phyloP scores from a whole-genome alignment of 1,140 invertebrate species.

The Antheraea mylitta region DNA sequence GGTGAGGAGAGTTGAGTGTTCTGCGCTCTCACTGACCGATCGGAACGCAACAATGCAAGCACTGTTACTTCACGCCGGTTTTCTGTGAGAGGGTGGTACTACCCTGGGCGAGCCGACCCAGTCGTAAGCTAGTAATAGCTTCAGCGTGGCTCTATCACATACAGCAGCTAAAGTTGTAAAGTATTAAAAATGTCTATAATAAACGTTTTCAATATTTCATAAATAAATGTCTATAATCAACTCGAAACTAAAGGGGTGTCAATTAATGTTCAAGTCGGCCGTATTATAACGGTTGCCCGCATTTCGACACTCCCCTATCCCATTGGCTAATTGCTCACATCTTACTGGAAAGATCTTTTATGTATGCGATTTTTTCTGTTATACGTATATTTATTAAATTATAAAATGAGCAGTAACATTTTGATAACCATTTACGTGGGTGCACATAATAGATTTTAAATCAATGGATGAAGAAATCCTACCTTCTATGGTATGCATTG shows the following conservation, averaged over 20 bases:
- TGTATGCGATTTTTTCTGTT: slow-evolving; percentile 20
- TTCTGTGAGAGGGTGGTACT: too few relatives aligned
- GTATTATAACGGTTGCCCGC: slow-evolving; percentile 70
- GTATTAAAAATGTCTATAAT: too few relatives aligned
- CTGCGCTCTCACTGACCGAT: too few relatives aligned
- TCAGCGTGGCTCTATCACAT: too few relatives aligned
- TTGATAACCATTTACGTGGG: slow-evolving; percentile 2
- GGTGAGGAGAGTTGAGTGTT: too few relatives aligned
- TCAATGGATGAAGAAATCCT: neutral
- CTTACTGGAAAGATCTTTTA: slow-evolving; percentile 36
- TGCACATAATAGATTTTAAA: neutral
- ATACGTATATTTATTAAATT: neutral
- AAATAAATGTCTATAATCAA: neutral
- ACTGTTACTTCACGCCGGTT: too few relatives aligned
- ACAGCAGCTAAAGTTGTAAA: too few relatives aligned
- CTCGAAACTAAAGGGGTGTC: slow-evolving; percentile 13
- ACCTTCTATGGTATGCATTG: slow-evolving; percentile 20
- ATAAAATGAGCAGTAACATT: neutral
- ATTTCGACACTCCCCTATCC: slow-evolving; percentile 51
- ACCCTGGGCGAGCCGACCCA: too few relatives aligned
- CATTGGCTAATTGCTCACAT: slow-evolving; percentile 59
- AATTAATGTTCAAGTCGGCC: slow-evolving; percentile 51
- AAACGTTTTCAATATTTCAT: neutral
- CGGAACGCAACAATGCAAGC: too few relatives aligned
- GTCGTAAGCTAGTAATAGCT: too few relatives aligned